phyloP scores from a whole-genome alignment of 2,113 vertebrate species.

The Ariopsis seemanni region DNA sequence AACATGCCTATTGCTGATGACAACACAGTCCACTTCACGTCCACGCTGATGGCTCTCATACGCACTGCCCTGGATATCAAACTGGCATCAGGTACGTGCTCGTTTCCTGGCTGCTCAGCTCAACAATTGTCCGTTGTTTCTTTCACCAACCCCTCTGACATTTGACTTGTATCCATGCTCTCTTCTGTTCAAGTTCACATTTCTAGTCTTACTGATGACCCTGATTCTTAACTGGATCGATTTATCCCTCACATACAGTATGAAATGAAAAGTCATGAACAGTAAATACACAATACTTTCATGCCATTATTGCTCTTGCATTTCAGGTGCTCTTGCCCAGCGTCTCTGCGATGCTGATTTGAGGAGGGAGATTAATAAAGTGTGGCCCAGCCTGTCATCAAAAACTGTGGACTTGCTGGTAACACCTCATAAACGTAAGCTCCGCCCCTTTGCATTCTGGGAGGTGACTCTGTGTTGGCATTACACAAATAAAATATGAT shows the following conservation, averaged over 20 bases:
- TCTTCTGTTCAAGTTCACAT: neutral
- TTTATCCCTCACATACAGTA: neutral
- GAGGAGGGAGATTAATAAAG: conserved; percentile 85
- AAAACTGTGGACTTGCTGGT: conserved; percentile 93
- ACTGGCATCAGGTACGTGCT: conserved; percentile 85
- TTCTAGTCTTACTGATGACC: neutral
- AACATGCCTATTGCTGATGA: conserved; percentile 96
- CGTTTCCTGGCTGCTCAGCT: neutral
- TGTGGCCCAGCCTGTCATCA: conserved; percentile 91
- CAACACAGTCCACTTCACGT: conserved; percentile 93
- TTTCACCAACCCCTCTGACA: neutral
- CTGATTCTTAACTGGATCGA: neutral
- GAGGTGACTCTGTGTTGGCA: neutral
- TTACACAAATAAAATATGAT: neutral
- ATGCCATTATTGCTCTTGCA: conserved; percentile 21
- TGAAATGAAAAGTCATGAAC: neutral
- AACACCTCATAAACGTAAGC: conserved; percentile 90
- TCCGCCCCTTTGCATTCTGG: neutral
- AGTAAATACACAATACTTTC: neutral
- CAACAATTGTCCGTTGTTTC: neutral
- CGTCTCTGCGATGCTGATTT: conserved; percentile 86
- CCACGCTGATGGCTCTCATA: conserved; percentile 95
- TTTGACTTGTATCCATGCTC: neutral
- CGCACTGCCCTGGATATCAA: conserved; percentile 96
- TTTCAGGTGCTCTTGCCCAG: conserved; percentile 84